Conservation (phyloP, 2,888 invertebrate species). For the Pyrocoelia pectoralis region DNA sequence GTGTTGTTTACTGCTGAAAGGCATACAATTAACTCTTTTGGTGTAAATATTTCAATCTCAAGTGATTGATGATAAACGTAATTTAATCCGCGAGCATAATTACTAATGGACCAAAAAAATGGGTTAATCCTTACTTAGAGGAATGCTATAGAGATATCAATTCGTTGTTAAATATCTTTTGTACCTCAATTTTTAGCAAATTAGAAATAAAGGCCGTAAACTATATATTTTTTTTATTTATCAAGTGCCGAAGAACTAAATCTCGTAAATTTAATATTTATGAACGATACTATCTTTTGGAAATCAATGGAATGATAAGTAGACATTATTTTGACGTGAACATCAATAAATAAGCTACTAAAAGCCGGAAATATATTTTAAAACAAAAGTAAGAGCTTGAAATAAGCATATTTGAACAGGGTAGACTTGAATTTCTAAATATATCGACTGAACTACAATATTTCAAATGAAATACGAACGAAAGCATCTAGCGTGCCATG, state of each 20-base stretch:
- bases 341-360: slow-evolving; percentile 30
- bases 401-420: slow-evolving; percentile 29
- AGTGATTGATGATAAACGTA: background rate
- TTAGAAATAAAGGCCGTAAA: too few relatives aligned
- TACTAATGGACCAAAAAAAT: background rate
- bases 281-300: background rate
- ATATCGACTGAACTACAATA: slow-evolving; percentile 33
- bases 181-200: too few relatives aligned
- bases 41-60: background rate
- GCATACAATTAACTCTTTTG: background rate
- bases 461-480: slow-evolving; percentile 38
- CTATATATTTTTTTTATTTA: too few relatives aligned
- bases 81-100: background rate
- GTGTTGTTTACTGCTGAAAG: background rate
- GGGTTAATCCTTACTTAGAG: background rate
- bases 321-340: slow-evolving; percentile 21
- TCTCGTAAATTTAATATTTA: background rate
- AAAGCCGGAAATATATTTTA: slow-evolving; percentile 34
- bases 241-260: too few relatives aligned
- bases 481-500: slow-evolving; percentile 42
- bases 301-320: background rate
- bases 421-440: slow-evolving; percentile 35
- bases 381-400: slow-evolving; percentile 32
- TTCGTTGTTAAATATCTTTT: too few relatives aligned
- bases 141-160: too few relatives aligned